Conservation (phyloP, 2,888 invertebrate genomes). For the Hemicrepidius hirtus region DNA sequence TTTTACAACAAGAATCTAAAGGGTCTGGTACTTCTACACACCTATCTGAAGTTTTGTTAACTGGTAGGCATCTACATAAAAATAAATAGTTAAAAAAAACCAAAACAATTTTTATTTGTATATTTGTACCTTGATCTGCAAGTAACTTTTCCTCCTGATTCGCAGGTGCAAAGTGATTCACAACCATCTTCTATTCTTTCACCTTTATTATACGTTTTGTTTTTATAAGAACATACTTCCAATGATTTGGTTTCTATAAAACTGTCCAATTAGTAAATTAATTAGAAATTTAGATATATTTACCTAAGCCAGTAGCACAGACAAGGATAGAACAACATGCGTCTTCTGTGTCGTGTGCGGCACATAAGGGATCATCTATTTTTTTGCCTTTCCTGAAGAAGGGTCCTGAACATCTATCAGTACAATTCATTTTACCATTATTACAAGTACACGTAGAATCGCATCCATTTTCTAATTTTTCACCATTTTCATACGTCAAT, state of each 20-base stretch:
- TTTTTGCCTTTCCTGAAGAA: constrained; percentile 81
- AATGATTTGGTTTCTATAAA: constrained; percentile 42
- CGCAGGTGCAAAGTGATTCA: constrained; percentile 85
- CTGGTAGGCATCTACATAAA: constrained; percentile 75
- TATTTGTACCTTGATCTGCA: constrained; percentile 68
- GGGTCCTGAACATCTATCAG: constrained; percentile 80
- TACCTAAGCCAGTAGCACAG: constrained; percentile 79
- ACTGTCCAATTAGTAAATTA: background rate
- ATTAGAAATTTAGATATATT: constrained; percentile 12
- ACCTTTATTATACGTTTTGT: constrained; percentile 82
- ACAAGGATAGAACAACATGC: constrained; percentile 83
- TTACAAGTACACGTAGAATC: constrained; percentile 86
- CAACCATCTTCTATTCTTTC: constrained; percentile 88
- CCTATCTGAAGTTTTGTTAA: constrained; percentile 78
- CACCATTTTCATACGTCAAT: constrained; percentile 77
- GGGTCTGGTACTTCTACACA: constrained; percentile 90
- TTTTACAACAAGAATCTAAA: constrained; percentile 88
- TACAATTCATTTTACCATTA: constrained; percentile 83
- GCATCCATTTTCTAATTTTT: constrained; percentile 83
- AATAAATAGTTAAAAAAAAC: background rate
- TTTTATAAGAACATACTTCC: constrained; percentile 79
- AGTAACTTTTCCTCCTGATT: constrained; percentile 77
- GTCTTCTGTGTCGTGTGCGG: constrained; percentile 80
- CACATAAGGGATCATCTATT: constrained; percentile 82
- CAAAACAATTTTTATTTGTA: background rate